phyloP scores from a whole-genome alignment of 2,113 vertebrate genomes.

The Podarcis raffonei region DNA sequence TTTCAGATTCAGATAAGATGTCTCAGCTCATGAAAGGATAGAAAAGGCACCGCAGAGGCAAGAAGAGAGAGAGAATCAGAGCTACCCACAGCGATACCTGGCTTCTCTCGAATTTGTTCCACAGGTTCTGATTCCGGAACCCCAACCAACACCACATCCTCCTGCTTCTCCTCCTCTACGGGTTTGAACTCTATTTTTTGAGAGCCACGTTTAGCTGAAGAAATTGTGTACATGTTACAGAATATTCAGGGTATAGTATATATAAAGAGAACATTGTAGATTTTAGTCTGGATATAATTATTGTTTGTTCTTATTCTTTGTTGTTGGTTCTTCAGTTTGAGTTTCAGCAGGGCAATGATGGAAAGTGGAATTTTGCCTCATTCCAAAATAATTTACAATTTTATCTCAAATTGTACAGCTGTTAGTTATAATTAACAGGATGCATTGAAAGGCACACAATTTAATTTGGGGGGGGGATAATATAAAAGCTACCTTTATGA shows the following conservation, averaged over 20 bases:
- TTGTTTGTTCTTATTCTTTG: slow-evolving; percentile 11
- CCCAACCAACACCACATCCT: slow-evolving; percentile 72
- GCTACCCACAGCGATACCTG: slow-evolving; percentile 72
- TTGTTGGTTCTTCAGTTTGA: slow-evolving; percentile 1
- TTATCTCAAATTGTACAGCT: neutral
- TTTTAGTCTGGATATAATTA: neutral
- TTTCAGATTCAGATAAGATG: slow-evolving; percentile 52
- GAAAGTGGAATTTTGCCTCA: neutral
- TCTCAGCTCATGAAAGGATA: slow-evolving; percentile 39
- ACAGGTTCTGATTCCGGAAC: slow-evolving; percentile 65
- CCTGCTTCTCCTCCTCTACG: slow-evolving; percentile 72
- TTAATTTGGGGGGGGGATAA: neutral
- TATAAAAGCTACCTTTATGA: neutral
- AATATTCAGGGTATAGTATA: slow-evolving; percentile 6
- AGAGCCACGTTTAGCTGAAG: slow-evolving; percentile 71
- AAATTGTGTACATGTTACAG: slow-evolving; percentile 70
- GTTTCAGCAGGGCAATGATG: rapidly evolving
- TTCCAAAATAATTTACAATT: neutral
- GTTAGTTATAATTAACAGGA: neutral
- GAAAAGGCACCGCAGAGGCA: slow-evolving; percentile 63
- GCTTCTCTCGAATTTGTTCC: slow-evolving; percentile 68
- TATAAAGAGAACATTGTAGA: slow-evolving; percentile 23
- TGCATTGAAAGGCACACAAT: neutral
- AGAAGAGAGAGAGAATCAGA: slow-evolving; percentile 52
- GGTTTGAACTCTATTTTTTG: slow-evolving; percentile 70